These are phyloP conservation scores for Clusia tigrina DNA, from an alignment of 2,888 invertebrate species.

Conservation along the genomic window DNA sequence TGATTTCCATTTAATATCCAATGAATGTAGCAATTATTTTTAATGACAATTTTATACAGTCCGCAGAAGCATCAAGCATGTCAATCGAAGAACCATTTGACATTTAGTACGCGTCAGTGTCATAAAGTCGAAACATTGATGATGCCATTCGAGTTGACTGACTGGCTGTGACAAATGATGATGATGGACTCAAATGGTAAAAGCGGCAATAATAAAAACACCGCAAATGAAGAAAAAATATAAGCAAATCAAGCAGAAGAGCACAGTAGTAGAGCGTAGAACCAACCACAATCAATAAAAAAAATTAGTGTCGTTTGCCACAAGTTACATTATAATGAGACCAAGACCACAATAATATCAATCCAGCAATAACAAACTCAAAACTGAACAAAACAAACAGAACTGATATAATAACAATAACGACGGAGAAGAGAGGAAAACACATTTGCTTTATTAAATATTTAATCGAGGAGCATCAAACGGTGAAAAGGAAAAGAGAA, in stretches of 20 bases:
- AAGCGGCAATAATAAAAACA: constrained; percentile 8
- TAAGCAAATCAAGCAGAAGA: constrained; percentile 3
- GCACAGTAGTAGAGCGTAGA: neutral
- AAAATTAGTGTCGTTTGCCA: constrained; percentile 18
- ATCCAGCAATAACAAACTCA: neutral
- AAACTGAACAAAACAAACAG: constrained; percentile 1
- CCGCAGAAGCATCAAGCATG: constrained; percentile 1
- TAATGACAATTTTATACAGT: constrained; percentile 17
- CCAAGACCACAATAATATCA: constrained; percentile 10
- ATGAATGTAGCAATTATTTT: constrained; percentile 17
- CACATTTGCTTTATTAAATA: constrained; percentile 26
- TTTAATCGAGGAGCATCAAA: constrained; percentile 12
- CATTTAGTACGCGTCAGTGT: constrained; percentile 24
- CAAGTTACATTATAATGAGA: constrained; percentile 22
- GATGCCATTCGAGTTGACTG: no score
- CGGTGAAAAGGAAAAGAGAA: neutral
- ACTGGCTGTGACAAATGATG: no score
- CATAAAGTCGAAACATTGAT: constrained; percentile 11
- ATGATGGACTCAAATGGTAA: neutral
- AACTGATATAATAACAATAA: no score
- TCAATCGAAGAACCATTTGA: constrained; percentile 1
- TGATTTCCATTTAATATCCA: neutral
- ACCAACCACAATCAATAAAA: constrained; percentile 16
- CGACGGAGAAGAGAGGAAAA: no score
- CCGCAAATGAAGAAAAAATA: neutral